phyloP scores from a whole-genome alignment of 35 echinoderm and acorn worm species.

The Ophiothrix spiculata region DNA sequence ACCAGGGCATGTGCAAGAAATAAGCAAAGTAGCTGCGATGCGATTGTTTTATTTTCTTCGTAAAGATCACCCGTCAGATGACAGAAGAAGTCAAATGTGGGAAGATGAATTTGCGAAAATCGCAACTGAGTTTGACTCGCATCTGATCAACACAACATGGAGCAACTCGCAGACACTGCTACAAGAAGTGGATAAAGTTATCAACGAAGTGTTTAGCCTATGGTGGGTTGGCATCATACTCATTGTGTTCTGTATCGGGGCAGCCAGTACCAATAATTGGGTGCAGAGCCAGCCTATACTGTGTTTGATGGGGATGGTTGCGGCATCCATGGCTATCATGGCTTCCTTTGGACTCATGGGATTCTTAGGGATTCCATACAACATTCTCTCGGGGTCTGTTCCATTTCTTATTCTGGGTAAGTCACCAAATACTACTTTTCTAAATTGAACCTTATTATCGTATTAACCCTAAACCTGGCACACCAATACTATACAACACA shows the following conservation, averaged over 20 bases:
- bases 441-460: no score
- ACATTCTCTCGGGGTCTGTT: conserved; percentile 46
- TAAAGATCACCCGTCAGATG: background rate
- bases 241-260: conserved; percentile 14
- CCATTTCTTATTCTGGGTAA: conserved; percentile 58
- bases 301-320: conserved; percentile 36
- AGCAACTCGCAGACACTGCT: background rate
- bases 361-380: conserved; percentile 54
- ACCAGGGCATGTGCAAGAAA: background rate
- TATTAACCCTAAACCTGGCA: background rate
- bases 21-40: background rate
- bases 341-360: conserved; percentile 48
- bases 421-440: background rate
- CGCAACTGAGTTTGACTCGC: background rate
- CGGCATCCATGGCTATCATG: conserved; percentile 39
- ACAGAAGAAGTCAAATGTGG: background rate
- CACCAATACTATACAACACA: background rate
- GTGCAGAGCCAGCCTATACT: conserved; percentile 60
- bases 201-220: background rate
- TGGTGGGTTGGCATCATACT: conserved; percentile 15
- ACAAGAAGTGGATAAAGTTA: background rate
- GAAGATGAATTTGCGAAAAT: background rate
- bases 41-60: conserved; percentile 11
- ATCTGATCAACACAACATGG: background rate
- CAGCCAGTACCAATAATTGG: conserved; percentile 51